phyloP scores from a whole-genome alignment of 1,140 invertebrate species.

The Drosophila pseudoananassae region DNA sequence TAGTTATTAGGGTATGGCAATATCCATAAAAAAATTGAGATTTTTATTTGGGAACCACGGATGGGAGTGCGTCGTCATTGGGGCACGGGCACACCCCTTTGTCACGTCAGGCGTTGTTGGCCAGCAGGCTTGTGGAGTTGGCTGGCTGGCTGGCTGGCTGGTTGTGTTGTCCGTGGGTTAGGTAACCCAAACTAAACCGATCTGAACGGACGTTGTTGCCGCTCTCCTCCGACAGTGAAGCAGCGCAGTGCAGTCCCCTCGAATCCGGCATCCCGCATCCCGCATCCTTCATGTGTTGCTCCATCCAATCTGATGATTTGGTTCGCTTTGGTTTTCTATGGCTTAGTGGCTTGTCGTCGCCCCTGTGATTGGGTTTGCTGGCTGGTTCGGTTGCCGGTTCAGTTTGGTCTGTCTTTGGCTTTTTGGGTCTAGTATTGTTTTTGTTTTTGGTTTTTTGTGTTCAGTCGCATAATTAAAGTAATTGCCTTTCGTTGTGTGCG shows the following conservation, averaged over 20 bases:
- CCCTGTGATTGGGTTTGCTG: conserved; percentile 5
- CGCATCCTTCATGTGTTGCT: conserved; percentile 49
- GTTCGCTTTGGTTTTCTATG: conserved; percentile 26
- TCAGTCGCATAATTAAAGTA: conserved; percentile 66
- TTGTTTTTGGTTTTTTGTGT: conserved; percentile 38
- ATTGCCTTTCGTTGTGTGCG: conserved; percentile 63
- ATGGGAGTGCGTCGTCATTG: conserved; percentile 53
- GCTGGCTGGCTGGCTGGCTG: conserved; percentile 3
- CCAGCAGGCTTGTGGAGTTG: conserved; percentile 16
- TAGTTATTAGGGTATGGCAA: conserved; percentile 13
- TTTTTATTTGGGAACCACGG: conserved; percentile 26
- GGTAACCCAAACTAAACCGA: conserved; percentile 40
- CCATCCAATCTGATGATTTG: conserved; percentile 51
- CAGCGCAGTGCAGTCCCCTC: background rate
- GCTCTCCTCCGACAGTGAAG: conserved; percentile 15
- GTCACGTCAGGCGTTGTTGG: conserved; percentile 31
- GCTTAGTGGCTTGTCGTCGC: background rate
- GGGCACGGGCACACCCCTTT: conserved; percentile 49
- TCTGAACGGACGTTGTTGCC: conserved; percentile 42
- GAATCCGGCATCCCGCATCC: background rate
- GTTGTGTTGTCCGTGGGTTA: conserved; percentile 29
- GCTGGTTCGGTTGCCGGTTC: conserved; percentile 15
- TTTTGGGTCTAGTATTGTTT: conserved; percentile 31
- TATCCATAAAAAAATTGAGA: conserved; percentile 15
- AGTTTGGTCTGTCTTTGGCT: conserved; percentile 5